Evolutionary conservation across 37 sponge, comb jelly and placozoan species (phyloP), one percentile per base, ranked within the genome.

Genomic region (Ephydatia muelleri): DNA sequence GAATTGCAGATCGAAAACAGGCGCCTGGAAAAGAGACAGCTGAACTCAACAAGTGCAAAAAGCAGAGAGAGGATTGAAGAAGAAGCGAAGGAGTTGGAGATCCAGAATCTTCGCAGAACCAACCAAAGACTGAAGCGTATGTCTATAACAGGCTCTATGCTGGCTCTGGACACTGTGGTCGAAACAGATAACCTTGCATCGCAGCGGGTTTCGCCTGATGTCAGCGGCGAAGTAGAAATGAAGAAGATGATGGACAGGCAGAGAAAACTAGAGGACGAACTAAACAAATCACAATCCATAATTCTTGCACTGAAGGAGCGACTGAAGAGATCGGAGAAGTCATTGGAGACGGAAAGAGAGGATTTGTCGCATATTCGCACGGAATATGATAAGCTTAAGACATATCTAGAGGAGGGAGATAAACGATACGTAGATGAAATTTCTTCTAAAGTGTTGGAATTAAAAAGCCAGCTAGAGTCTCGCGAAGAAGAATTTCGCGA

Each of bases 51-150:
- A 29, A 47, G 78, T 34, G 77, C 39, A 38, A 73, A 64, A 77
- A 87, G 84, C 69, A 43, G 87, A 22, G 34, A 68, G 5, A 78
- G 79, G 5, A 73, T 68, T 16, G 84, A 91, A 33, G 49, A 72
- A 26, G 88, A 86, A 49, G 80, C 80, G 11, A 70, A 68, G 23
- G 84, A 91, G 48, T 22, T 91, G 0, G 92, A 91, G 76, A 30
- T 91, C 48, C 23, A 72, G 8, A 87, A 86, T 64, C 70, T 91
- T 64, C 68, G 43, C 23, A 70, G 88, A 68, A 78, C 82, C 40
- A 83, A 83, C 66, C 57, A 19, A 19, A 72, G 86, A 23, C 64
- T 91, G 33, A 78, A 79, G 31, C 57, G 76, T 33, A 40, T 91
- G n/a, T 36, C n/a, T n/a, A n/a, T n/a, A n/a, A n/a, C n/a, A 57